Evolutionary conservation across 2,113 vertebrate species (phyloP).

Genomic region (Sinocyclocheilus anshuiensis): DNA sequence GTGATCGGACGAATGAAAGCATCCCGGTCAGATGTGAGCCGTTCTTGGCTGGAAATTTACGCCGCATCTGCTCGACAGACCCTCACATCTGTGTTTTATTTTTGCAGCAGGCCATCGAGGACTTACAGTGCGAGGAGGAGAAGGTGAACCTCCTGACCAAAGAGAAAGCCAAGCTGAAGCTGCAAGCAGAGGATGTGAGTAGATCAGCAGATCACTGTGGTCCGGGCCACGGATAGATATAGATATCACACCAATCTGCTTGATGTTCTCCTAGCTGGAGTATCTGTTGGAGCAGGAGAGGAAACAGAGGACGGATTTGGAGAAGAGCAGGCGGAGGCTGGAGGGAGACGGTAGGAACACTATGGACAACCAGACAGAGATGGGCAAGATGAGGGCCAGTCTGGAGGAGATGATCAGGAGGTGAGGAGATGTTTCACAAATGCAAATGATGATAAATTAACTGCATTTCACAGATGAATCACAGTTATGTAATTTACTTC

Average conservation of each 20-base stretch:
- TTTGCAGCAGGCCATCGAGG: slow-evolving; percentile 73
- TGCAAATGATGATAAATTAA: neutral
- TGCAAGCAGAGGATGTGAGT: slow-evolving; percentile 72
- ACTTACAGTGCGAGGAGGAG: slow-evolving; percentile 77
- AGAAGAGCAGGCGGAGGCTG: slow-evolving; percentile 71
- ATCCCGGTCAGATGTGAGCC: slow-evolving; percentile 50
- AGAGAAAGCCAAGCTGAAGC: slow-evolving; percentile 74
- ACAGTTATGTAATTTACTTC: neutral
- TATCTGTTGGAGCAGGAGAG: slow-evolving; percentile 73
- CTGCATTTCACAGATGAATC: neutral
- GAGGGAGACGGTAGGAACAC: slow-evolving; percentile 71
- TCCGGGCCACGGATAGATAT: neutral
- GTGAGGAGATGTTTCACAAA: slow-evolving; percentile 58
- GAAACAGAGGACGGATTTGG: slow-evolving; percentile 67
- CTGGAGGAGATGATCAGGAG: slow-evolving; percentile 76
- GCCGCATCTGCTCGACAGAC: slow-evolving; percentile 59
- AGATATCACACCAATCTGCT: neutral
- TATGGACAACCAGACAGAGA: slow-evolving; percentile 69
- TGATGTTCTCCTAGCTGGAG: slow-evolving; percentile 69
- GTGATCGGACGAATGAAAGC: slow-evolving; percentile 46
- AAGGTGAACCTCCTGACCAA: slow-evolving; percentile 76
- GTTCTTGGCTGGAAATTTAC: slow-evolving; percentile 25
- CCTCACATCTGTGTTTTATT: slow-evolving; percentile 42
- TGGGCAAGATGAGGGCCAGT: slow-evolving; percentile 71
- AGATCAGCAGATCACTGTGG: neutral